Evolutionary conservation across 2,797 vertebrate genomes (phyloP).

Genomic region (Pelochelys cantorii): DNA sequence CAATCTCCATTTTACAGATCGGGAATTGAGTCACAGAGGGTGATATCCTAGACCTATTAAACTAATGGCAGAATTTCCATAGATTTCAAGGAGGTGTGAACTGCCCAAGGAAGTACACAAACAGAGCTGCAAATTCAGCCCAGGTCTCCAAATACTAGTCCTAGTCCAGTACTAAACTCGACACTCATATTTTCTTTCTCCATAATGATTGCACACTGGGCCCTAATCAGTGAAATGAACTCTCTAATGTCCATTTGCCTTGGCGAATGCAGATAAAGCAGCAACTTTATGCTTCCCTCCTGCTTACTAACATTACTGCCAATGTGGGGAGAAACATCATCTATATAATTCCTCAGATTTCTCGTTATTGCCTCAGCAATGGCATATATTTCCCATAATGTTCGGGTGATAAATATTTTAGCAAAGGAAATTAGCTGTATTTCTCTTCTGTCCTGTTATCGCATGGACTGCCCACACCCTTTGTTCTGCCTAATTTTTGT

Average conservation of each 20-base stretch:
- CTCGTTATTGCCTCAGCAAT: slow-evolving; percentile 57
- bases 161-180: neutral
- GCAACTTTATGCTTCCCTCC: neutral
- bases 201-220: neutral
- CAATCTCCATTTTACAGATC: neutral
- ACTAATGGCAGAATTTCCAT: neutral
- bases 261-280: slow-evolving; percentile 42
- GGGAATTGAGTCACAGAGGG: neutral
- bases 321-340: slow-evolving; percentile 56
- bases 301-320: neutral
- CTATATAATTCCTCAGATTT: slow-evolving; percentile 53
- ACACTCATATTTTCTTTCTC: neutral
- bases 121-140: neutral
- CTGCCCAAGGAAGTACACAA: neutral
- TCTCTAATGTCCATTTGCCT: slow-evolving; percentile 17
- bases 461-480: slow-evolving; percentile 62
- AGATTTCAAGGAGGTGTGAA: neutral
- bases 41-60: neutral
- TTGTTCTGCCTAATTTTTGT: slow-evolving; percentile 73
- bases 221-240: slow-evolving; percentile 10
- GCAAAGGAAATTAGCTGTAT: slow-evolving; percentile 63
- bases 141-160: neutral
- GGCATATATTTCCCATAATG: slow-evolving; percentile 70
- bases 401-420: slow-evolving; percentile 72
- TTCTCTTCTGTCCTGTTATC: slow-evolving; percentile 66